Conservation (phyloP, 1,140 invertebrate species). For the Hypsibius dujardini region DNA sequence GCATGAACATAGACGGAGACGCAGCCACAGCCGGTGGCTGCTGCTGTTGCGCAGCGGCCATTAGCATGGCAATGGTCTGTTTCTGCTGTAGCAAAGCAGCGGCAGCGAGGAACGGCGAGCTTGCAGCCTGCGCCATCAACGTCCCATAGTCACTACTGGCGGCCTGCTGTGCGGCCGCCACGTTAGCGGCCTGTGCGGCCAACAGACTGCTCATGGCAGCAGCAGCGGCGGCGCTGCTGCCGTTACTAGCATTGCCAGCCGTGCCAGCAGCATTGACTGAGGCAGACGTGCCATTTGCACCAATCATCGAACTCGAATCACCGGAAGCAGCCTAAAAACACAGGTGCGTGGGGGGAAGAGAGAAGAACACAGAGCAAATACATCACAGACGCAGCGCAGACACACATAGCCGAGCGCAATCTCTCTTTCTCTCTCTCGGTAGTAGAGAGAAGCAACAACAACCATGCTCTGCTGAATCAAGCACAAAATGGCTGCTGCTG, state of each 20-base stretch:
- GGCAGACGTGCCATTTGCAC: background rate
- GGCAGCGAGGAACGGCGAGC: background rate
- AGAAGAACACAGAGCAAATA: too few species aligned
- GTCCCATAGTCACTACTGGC: background rate
- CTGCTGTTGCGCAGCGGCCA: slow-evolving; percentile 1
- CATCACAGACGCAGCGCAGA: too few species aligned
- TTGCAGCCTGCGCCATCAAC: background rate
- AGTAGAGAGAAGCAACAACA: too few species aligned
- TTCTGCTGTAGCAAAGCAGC: slow-evolving; percentile 15
- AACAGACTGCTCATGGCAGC: background rate
- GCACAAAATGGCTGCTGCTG: too few species aligned
- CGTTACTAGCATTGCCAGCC: slow-evolving; percentile 8
- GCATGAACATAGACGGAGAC: background rate
- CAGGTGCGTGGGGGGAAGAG: too few species aligned
- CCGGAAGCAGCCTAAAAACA: too few species aligned
- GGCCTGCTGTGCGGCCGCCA: background rate
- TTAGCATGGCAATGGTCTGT: background rate
- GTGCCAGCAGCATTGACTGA: slow-evolving; percentile 2
- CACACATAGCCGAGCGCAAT: too few species aligned
- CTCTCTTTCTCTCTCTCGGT: too few species aligned
- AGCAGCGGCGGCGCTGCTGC: background rate
- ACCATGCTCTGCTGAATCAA: too few species aligned
- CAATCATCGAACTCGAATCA: background rate
- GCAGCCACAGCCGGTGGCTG: background rate
- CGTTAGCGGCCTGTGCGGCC: background rate